Evolutionary conservation across 2,888 invertebrate genomes (phyloP), one percentile per base, ranked within the genome.

Genomic region (Drosophila bunnanda): DNA sequence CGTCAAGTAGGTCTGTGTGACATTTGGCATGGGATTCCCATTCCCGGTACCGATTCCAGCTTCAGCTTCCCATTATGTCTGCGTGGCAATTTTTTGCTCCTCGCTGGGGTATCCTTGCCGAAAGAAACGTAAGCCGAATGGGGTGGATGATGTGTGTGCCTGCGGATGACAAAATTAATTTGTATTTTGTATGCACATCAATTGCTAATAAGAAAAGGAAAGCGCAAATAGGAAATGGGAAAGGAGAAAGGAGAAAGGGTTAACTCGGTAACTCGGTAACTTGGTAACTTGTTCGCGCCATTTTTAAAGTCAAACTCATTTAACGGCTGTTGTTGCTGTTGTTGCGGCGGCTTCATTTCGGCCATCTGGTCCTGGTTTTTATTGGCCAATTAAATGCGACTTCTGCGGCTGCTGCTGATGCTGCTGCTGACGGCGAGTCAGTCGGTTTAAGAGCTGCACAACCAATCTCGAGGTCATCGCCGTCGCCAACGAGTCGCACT

Each of bases 1-100:
- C 70, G 76, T 70, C 73, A 68, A 71, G 66, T 61, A 46, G 56
- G 70, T 65, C 61, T 66, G 65, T 74, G 67, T 64, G 74, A 68
- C 62, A 69, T 79, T 67, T 72, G 71, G 74, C 50, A 80, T 66
- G 69, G 83, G 68, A 80, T 71, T 15, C 32, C 50, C 32, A 10
- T n/a, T 48, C 15, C 30, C 30, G 48, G 2, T 32, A 7, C 13
- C 17, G 28, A n/a, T 13, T 17, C 30, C 30, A 32, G 6, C 30
- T 48, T 80, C 17, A 12, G 30, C 12, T 48, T 80, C 70, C 54
- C 66, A 67, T 67, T 67, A 65, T 67, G 66, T 65, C 54, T 48
- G 66, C 65, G 54, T 67, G 65, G 65, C 65, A 67, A 48, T 65
- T 65, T 41, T 62, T 34, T 12, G 20, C 20, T 57, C 30, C 36